phyloP scores from a whole-genome alignment of 2,888 invertebrate species.

The Dione juno region DNA sequence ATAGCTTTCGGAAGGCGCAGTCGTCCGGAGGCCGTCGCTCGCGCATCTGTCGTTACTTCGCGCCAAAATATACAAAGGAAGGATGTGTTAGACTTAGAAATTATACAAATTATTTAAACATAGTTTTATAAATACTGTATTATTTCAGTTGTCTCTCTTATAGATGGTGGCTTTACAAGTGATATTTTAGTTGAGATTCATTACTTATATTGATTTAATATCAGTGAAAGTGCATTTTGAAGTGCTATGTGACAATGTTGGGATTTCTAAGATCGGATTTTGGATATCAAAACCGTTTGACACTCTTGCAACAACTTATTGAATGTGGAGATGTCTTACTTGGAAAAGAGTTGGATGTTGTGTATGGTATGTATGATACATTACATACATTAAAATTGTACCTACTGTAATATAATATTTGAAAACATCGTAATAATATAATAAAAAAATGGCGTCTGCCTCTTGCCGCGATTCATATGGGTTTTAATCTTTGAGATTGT shows the following conservation, averaged over 20 bases:
- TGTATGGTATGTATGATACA: conserved; percentile 60
- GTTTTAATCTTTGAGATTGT: too few species aligned
- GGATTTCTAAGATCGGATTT: conserved; percentile 74
- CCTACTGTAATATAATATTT: background rate
- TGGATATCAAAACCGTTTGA: conserved; percentile 71
- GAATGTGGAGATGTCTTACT: conserved; percentile 75
- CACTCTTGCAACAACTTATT: conserved; percentile 73
- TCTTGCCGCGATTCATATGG: too few species aligned
- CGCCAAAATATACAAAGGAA: conserved; percentile 59
- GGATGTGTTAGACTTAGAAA: conserved; percentile 26
- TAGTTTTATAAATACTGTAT: background rate
- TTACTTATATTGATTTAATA: background rate
- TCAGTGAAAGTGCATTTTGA: conserved; percentile 4
- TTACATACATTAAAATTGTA: background rate
- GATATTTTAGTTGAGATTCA: conserved; percentile 21
- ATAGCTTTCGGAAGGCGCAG: conserved; percentile 78
- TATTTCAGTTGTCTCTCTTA: background rate
- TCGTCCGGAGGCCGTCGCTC: conserved; percentile 63
- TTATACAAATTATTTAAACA: background rate
- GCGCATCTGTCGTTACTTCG: conserved; percentile 74
- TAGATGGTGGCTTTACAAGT: conserved; percentile 19
- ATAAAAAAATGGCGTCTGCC: background rate
- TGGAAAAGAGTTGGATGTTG: conserved; percentile 56
- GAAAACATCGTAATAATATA: background rate
- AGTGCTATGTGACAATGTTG: conserved; percentile 63